Evolutionary conservation across 2,888 invertebrate genomes (phyloP), one percentile per base, ranked within the genome.

Genomic region (Epinotia brunnichana): DNA sequence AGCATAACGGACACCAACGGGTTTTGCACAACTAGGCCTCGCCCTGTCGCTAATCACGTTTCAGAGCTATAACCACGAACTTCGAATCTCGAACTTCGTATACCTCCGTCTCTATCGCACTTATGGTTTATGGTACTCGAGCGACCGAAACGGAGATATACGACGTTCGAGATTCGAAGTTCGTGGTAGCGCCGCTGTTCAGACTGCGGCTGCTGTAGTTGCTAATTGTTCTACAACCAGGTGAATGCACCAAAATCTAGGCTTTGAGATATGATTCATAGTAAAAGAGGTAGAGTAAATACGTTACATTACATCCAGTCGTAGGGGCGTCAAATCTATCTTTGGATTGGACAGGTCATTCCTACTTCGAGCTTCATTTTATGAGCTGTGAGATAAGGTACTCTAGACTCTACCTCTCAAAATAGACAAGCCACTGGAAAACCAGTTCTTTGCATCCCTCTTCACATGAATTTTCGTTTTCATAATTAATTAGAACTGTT

Each of bases 11-110:
- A 79, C 82, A 80, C 48, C 48, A 48, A 48, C 48, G 48, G n/a
- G n/a, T 88, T 89, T 87, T 86, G 88, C 87, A 89, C 88, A 89
- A 86, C 82, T 86, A 84, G 87, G 87, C 83, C 85, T 87, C 81
- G 80, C 78, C 78, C 81, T 82, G 83, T 82, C 83, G 78, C 79
- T 78, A 79, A 82, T 83, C 85, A 84, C 82, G 85, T 84, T 80
- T 79, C 76, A 78, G n/a, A n/a, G n/a, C n/a, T n/a, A n/a, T n/a
- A n/a, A n/a, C n/a, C n/a, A n/a, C n/a, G n/a, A n/a, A n/a, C n/a
- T n/a, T n/a, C n/a, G n/a, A n/a, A n/a, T n/a, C n/a, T n/a, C n/a
- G n/a, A n/a, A n/a, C n/a, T n/a, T n/a, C n/a, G n/a, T n/a, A n/a
- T n/a, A n/a, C n/a, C n/a, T n/a, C n/a, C n/a, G n/a, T n/a, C n/a